phyloP scores from a whole-genome alignment of 23 tunicate species.

The Aplidium turbinatum region DNA sequence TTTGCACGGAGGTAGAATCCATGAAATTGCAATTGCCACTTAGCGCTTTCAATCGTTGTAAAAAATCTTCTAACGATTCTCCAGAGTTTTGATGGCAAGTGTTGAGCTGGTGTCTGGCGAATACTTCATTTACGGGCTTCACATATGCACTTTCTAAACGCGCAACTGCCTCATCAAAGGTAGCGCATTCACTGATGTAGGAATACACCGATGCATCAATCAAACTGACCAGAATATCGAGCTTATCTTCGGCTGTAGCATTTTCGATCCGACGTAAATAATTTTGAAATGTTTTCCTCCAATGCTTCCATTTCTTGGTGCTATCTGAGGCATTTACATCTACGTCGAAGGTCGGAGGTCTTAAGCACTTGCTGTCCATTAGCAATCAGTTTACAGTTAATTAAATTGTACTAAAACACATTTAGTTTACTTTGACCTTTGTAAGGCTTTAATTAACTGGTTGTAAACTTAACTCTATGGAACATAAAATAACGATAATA shows the following conservation, averaged over 20 bases:
- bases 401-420: slow-evolving; percentile 2
- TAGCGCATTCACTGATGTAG: slow-evolving; percentile 11
- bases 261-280: not conserved
- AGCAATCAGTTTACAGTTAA: not conserved
- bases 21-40: slow-evolving; percentile 1
- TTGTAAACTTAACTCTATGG: too few species aligned
- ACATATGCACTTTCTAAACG: not conserved
- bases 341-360: slow-evolving; percentile 4
- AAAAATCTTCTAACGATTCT: not conserved
- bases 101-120: too few species aligned
- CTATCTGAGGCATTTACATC: slow-evolving; percentile 14
- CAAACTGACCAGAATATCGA: slow-evolving; percentile 2
- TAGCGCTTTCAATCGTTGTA: not conserved
- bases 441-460: too few species aligned
- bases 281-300: slow-evolving; percentile 11
- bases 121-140: slow-evolving; percentile 8
- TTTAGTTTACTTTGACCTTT: too few species aligned
- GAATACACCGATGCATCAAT: not conserved
- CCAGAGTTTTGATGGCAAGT: too few species aligned
- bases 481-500: too few species aligned
- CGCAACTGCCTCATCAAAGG: not conserved
- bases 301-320: slow-evolving; percentile 11
- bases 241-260: slow-evolving; percentile 9
- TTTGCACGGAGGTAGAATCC: not conserved
- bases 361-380: slow-evolving; percentile 13